Evolutionary conservation across 2,113 vertebrate genomes (phyloP).

Genomic region (Polyodon spathula): DNA sequence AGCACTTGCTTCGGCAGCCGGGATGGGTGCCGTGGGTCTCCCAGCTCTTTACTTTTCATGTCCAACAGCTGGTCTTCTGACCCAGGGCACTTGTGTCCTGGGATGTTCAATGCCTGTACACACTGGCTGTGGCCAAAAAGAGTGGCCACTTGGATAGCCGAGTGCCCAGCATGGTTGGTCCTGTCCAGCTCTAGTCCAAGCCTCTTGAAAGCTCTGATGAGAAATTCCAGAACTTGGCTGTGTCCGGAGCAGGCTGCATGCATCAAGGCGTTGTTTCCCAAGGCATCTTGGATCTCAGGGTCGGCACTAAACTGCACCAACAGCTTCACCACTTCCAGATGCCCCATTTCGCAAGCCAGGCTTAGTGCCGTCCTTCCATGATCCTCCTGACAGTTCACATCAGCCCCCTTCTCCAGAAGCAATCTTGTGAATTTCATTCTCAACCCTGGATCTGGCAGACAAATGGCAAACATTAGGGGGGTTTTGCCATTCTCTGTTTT

Average conservation of each 20-base stretch:
- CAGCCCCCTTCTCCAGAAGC: slow-evolving; percentile 73
- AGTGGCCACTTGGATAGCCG: slow-evolving; percentile 65
- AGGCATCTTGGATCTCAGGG: slow-evolving; percentile 65
- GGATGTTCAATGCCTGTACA: slow-evolving; percentile 56
- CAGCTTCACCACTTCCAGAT: slow-evolving; percentile 73
- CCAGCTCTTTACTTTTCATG: slow-evolving; percentile 17
- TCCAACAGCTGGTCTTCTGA: slow-evolving; percentile 29
- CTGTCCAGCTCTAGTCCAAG: slow-evolving; percentile 68
- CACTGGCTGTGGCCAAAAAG: slow-evolving; percentile 68
- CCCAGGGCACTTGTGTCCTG: slow-evolving; percentile 29
- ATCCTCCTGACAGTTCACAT: slow-evolving; percentile 72
- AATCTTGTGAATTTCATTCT: slow-evolving; percentile 67
- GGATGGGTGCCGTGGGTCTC: slow-evolving; percentile 40
- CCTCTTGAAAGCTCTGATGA: slow-evolving; percentile 77
- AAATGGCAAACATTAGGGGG: slow-evolving; percentile 72
- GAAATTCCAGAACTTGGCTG: slow-evolving; percentile 71
- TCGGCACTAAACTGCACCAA: slow-evolving; percentile 78
- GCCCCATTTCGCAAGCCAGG: slow-evolving; percentile 70
- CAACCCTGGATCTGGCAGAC: slow-evolving; percentile 59
- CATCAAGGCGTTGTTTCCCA: slow-evolving; percentile 76
- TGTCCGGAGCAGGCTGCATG: slow-evolving; percentile 75
- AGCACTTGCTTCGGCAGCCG: slow-evolving; percentile 51
- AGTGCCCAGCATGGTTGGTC: slow-evolving; percentile 66
- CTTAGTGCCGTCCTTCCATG: slow-evolving; percentile 73
- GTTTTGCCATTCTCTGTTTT: slow-evolving; percentile 73